A percentile compares a stretch with the other conserved stretches of the same genome.
Conservation (phyloP, 2,113 vertebrate genomes). For the Tragelaphus strepsiceros region DNA sequence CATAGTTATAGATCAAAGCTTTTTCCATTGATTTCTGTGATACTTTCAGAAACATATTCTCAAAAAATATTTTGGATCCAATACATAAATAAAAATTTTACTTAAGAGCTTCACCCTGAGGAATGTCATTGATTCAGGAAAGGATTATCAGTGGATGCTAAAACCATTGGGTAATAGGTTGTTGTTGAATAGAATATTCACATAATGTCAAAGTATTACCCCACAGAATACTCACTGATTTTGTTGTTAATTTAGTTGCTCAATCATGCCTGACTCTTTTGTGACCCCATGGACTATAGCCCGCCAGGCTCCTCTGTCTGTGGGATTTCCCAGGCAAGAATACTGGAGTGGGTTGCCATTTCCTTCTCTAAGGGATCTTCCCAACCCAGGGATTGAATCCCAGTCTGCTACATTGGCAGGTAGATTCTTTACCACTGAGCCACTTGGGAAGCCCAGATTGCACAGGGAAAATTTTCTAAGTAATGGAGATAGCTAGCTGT, state of each 20-base stretch:
- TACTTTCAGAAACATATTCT: not conserved
- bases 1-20: not conserved
- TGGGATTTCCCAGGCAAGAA: not conserved
- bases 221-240: not conserved
- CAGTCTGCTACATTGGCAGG: not conserved
- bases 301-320: not conserved
- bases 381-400: not conserved
- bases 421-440: not conserved
- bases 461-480: not conserved
- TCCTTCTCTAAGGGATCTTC: not conserved
- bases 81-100: slow-evolving; percentile 8
- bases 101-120: not conserved
- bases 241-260: not conserved
- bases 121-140: not conserved
- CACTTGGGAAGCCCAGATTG: not conserved
- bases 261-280: not conserved
- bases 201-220: not conserved
- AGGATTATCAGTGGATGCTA: not conserved
- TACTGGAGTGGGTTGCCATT: not conserved
- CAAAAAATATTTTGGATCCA: not conserved
- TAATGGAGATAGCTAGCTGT: not conserved
- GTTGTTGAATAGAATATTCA: not conserved
- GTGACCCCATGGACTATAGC: not conserved
- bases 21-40: not conserved
- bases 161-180: not conserved